These are phyloP conservation scores for Cynoglossus semilaevis DNA, from an alignment of 2,113 vertebrate species.

Conservation along the genomic window DNA sequence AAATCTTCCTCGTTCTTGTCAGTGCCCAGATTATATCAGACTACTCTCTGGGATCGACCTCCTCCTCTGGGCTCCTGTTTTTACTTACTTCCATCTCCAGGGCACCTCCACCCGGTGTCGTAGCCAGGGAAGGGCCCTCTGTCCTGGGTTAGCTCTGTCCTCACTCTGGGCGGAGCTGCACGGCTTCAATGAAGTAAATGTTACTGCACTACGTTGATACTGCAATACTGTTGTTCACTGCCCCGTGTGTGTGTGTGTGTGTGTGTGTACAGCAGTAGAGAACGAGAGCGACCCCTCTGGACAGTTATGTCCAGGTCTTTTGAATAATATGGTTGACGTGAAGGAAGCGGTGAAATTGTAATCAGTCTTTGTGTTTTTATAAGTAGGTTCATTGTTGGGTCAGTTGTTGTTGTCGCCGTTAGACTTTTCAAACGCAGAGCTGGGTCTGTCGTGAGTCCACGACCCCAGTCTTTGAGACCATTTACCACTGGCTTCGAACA, in stretches of 20 bases:
- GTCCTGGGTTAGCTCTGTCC: constrained; percentile 10
- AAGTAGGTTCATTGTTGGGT: constrained; percentile 19
- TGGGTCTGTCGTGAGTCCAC: constrained; percentile 4
- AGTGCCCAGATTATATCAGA: constrained; percentile 9
- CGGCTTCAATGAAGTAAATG: constrained; percentile 1
- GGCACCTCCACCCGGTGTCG: constrained; percentile 21
- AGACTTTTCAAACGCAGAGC: constrained; percentile 20
- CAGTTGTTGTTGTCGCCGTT: constrained; percentile 16
- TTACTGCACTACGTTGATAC: constrained; percentile 5
- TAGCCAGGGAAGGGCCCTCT: constrained; percentile 22
- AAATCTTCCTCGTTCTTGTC: constrained; percentile 9
- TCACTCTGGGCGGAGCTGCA: constrained; percentile 15
- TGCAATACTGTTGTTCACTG: constrained; percentile 9
- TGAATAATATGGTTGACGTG: not conserved
- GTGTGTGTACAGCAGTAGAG: constrained; percentile 4
- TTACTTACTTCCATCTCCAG: constrained; percentile 12
- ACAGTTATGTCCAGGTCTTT: no score
- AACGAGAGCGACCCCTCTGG: not conserved
- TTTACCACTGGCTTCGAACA: not conserved
- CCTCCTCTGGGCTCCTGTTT: constrained; percentile 4
- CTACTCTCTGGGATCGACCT: constrained; percentile 20
- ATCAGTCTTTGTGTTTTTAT: not conserved
- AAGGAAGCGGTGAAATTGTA: not conserved
- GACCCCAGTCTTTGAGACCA: not conserved
- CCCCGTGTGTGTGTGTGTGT: constrained; percentile 23